Evolutionary conservation across 1,140 invertebrate genomes (phyloP).

Genomic region (Argopecten irradians): DNA sequence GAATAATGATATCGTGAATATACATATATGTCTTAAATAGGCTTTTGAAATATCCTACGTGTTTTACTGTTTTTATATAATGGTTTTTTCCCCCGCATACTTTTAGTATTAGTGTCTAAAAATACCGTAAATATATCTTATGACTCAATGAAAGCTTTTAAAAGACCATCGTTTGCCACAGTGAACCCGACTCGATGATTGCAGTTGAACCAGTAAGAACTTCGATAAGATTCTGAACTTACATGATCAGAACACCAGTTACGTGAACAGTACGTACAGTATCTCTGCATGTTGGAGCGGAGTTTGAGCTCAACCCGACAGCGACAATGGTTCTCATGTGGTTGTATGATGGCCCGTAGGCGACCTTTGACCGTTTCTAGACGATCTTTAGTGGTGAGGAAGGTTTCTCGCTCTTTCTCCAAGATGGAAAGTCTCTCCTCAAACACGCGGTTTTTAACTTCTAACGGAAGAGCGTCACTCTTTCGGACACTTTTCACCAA

Average conservation of each 20-base stretch:
- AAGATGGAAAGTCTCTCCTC: constrained; percentile 37
- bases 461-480: constrained; percentile 26
- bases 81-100: no score
- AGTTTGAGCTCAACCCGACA: constrained; percentile 49
- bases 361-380: constrained; percentile 34
- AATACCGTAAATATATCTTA: constrained; percentile 43
- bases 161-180: constrained; percentile 45
- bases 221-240: constrained; percentile 47
- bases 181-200: constrained; percentile 52
- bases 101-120: no score
- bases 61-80: no score
- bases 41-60: no score
- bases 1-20: no score
- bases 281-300: constrained; percentile 41
- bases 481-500: constrained; percentile 42
- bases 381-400: constrained; percentile 35
- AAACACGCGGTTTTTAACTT: constrained; percentile 40
- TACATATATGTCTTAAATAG: no score
- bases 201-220: constrained; percentile 52
- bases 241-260: constrained; percentile 52
- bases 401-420: constrained; percentile 42
- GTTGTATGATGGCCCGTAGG: constrained; percentile 41
- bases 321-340: constrained; percentile 51
- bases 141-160: constrained; percentile 44
- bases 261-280: constrained; percentile 46